These are phyloP conservation scores for Paramuricea clavata DNA, from an alignment of 92 coral and sea anemone genomes.

Conservation along the genomic window DNA sequence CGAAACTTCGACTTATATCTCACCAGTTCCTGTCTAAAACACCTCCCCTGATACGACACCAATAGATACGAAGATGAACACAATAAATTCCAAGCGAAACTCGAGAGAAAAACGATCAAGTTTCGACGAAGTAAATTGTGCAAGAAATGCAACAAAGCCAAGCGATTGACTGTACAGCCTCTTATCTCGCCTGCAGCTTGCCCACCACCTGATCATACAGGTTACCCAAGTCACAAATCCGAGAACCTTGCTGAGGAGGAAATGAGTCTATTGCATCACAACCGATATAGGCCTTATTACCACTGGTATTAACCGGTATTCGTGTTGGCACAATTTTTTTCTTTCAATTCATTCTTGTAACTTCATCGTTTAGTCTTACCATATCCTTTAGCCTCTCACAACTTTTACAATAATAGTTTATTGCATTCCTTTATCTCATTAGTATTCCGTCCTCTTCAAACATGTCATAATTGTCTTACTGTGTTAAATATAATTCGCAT, in stretches of 20 bases:
- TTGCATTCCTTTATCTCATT: no score
- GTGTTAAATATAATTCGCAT: neutral
- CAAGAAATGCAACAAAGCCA: constrained; percentile 45
- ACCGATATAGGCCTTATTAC: no score
- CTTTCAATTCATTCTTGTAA: neutral
- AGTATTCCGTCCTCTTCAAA: no score
- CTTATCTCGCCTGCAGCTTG: constrained; percentile 5
- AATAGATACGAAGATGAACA: neutral
- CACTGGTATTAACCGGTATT: neutral
- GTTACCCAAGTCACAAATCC: neutral
- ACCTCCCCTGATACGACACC: neutral
- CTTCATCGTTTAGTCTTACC: neutral
- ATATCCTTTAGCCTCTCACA: neutral
- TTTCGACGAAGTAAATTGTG: constrained; percentile 23
- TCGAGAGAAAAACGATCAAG: constrained; percentile 9
- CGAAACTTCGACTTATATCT: neutral
- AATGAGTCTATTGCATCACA: no score
- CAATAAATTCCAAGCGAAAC: constrained; percentile 7
- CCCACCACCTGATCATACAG: constrained; percentile 8
- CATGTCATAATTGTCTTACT: no score
- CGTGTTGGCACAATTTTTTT: neutral
- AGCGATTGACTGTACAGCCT: constrained; percentile 19
- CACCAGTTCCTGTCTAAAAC: neutral
- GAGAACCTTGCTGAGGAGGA: neutral
- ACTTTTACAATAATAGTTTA: no score